Evolutionary conservation across 2,797 vertebrate species (phyloP).

Genomic region (Pterois miles): DNA sequence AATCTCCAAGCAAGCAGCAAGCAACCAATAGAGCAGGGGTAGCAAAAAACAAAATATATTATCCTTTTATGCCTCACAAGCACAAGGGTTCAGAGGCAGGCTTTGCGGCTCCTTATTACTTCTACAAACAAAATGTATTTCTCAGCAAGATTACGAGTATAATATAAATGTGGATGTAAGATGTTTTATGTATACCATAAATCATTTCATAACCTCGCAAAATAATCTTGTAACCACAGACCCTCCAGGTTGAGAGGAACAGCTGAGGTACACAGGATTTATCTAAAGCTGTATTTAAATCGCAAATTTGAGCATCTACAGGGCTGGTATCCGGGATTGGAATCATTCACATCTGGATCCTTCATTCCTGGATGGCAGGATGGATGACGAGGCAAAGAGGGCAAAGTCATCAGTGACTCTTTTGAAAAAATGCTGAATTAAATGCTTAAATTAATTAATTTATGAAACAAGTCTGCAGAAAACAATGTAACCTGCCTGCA

Average conservation of each 20-base stretch:
- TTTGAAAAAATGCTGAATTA: neutral
- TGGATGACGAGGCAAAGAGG: neutral
- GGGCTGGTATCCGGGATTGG: no score
- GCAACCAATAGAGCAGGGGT: neutral
- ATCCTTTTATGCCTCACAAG: neutral
- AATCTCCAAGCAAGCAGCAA: slow-evolving; percentile 9
- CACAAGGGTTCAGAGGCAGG: neutral
- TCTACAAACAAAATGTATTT: slow-evolving; percentile 5
- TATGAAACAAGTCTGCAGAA: no score
- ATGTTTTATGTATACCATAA: neutral
- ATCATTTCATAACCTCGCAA: neutral
- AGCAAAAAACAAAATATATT: neutral
- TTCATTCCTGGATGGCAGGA: neutral
- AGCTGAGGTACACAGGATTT: neutral
- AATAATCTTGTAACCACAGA: neutral
- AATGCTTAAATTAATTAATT: no score
- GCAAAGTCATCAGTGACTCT: neutral
- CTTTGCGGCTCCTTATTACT: neutral
- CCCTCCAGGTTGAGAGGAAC: neutral
- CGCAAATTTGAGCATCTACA: neutral
- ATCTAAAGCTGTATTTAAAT: neutral
- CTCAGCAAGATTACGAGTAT: slow-evolving; percentile 1
- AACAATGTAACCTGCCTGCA: no score
- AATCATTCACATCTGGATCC: neutral
- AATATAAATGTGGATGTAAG: neutral